These are phyloP conservation scores for Acleris holmiana DNA, from an alignment of 2,888 invertebrate species.

Conservation along the genomic window DNA sequence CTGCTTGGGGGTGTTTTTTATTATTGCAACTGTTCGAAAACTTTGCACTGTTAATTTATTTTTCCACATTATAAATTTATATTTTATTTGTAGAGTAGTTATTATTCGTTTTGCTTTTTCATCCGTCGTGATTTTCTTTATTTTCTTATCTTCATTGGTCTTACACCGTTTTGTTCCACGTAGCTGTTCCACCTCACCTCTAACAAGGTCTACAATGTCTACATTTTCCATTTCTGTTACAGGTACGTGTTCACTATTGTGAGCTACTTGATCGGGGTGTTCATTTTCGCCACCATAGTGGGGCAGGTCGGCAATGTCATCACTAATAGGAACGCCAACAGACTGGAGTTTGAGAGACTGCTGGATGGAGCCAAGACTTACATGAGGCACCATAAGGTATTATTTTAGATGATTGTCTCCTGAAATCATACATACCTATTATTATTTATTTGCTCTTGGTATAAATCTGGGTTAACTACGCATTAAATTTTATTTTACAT, in stretches of 20 bases:
- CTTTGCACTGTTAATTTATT: slow-evolving; percentile 68
- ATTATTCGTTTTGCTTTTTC: slow-evolving; percentile 11
- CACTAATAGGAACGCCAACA: slow-evolving; percentile 97
- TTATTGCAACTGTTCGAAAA: slow-evolving; percentile 84
- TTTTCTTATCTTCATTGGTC: neutral
- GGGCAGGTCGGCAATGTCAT: slow-evolving; percentile 99
- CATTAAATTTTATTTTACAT: no score
- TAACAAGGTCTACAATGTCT: neutral
- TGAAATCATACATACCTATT: no score
- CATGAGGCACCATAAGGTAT: slow-evolving; percentile 97
- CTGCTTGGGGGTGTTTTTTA: slow-evolving; percentile 66
- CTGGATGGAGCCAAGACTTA: slow-evolving; percentile 98
- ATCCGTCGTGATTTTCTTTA: slow-evolving; percentile 30
- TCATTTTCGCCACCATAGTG: slow-evolving; percentile 98
- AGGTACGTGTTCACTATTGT: slow-evolving; percentile 98
- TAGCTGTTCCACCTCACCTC: neutral
- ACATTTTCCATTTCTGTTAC: slow-evolving; percentile 56
- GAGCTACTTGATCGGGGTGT: slow-evolving; percentile 98
- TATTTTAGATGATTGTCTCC: no score
- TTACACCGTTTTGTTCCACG: slow-evolving; percentile 22
- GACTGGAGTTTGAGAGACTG: slow-evolving; percentile 96
- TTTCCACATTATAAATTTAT: neutral
- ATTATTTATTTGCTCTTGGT: no score
- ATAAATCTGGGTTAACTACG: no score
- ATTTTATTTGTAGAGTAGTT: slow-evolving; percentile 1